Base-by-base conservation (phyloP, 1,140 invertebrate species). In the Brachionus plicatilis region DNA sequence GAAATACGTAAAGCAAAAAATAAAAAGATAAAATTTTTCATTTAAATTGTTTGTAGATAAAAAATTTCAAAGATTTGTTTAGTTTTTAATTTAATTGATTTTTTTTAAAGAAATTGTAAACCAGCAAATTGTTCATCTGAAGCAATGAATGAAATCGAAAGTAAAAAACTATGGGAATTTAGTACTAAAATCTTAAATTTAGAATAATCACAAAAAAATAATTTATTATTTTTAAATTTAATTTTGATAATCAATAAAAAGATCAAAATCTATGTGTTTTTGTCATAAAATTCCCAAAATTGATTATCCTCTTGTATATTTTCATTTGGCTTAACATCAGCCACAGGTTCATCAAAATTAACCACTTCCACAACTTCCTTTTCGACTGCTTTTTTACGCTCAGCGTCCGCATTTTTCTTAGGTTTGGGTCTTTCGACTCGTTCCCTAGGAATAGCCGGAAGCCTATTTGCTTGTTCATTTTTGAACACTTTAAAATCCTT, bases 281-380 rank as follows among this genome's bases (percentile, higher is more conserved):
- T 75, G 9, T 75, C 70, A 75, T 75, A 75, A 75, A 17, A 75
- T 14, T 75, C 41, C 70, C 70, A 75, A 75, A 75, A 75, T 75
- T 75, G 33, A 7, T 75, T 41, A 24, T 43, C 70, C 7, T 24
- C 33, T 43, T 75, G 33, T 0, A 43, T n/a, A 20, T 20, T 20
- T 75, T 75, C 41, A 24, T 75, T 41, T 43, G 33, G 14, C 14
- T 75, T 75, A 8, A 11, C 37, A 43, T 75, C 41, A 43, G n/a
- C 37, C 8, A 75, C 70, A 45, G 70, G 70, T 24, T 75, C 70
- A n/a, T 75, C 70, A 17, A 75, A 43, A 20, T 43, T 75, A 11
- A 75, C 14, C 1, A 6, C 33, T 1, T 75, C 37, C 12, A 75
- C 33, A 24, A n/a, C 66, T 68, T 68, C 24, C 1, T 68, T 33